phyloP scores from a whole-genome alignment of 2,888 invertebrate genomes.

The Timandra comae region DNA sequence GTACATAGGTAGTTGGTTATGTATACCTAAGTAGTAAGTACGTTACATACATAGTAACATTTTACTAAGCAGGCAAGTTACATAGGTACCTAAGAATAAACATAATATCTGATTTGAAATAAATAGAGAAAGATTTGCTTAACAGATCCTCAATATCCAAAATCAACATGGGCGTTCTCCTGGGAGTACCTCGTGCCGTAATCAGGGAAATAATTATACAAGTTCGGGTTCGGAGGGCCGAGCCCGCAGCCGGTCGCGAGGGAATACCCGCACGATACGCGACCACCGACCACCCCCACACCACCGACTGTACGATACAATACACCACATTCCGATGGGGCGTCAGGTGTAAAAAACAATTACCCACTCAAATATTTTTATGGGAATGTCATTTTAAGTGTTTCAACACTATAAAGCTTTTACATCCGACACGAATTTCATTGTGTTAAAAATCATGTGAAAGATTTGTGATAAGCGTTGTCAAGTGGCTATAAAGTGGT shows the following conservation, averaged over 20 bases:
- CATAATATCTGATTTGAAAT: too few species aligned
- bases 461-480: conserved; percentile 12
- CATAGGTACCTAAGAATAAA: too few species aligned
- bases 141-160: conserved; percentile 5
- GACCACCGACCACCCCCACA: too few species aligned
- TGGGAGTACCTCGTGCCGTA: conserved; percentile 21
- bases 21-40: too few species aligned
- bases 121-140: too few species aligned
- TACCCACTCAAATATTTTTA: conserved; percentile 2
- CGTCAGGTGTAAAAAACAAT: conserved; percentile 6
- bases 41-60: too few species aligned
- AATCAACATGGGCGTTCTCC: conserved; percentile 10
- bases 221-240: conserved; percentile 23
- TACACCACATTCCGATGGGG: too few species aligned
- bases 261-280: not conserved
- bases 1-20: too few species aligned
- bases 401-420: conserved; percentile 5
- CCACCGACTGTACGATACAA: too few species aligned
- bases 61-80: too few species aligned
- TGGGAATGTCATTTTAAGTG: conserved; percentile 5
- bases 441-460: conserved; percentile 13
- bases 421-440: conserved; percentile 6
- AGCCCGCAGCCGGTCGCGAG: conserved; percentile 18
- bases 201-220: conserved; percentile 32
- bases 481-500: too few species aligned